Percentiles rank a stretch among this genome's conserved stretches.
Evolutionary conservation across 2,797 vertebrate genomes (phyloP).

Genomic region (Percopsis omiscomaycus): DNA sequence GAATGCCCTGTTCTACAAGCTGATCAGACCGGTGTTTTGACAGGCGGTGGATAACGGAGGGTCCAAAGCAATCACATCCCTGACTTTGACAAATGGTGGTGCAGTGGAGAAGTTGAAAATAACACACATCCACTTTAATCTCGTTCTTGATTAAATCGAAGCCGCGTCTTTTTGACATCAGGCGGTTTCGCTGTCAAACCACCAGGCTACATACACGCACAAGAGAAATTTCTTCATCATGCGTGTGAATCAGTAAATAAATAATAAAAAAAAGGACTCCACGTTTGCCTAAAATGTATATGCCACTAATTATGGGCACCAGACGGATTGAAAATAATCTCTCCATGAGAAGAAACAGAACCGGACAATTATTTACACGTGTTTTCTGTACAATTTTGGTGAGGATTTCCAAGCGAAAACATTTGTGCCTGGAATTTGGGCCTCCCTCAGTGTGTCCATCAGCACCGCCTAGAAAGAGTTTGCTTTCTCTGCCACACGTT

Average conservation of each 20-base stretch:
- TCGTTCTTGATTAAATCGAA: constrained; percentile 99
- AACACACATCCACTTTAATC: constrained; percentile 99
- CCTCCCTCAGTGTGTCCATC: constrained; percentile 41
- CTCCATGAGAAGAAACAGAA: background rate
- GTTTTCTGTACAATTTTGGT: constrained; percentile 37
- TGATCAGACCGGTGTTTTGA: constrained; percentile 92
- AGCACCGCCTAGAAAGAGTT: constrained; percentile 38
- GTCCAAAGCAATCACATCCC: constrained; percentile 99
- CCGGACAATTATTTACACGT: constrained; percentile 8
- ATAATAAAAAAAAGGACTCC: constrained; percentile 3
- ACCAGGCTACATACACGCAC: constrained; percentile 68
- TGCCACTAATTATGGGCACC: background rate
- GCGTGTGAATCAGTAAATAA: constrained; percentile 7
- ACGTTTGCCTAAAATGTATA: background rate
- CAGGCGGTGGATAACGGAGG: constrained; percentile 95
- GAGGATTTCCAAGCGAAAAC: constrained; percentile 39
- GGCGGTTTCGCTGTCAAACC: constrained; percentile 89
- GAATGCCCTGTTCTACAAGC: constrained; percentile 85
- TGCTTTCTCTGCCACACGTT: constrained; percentile 58
- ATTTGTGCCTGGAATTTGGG: constrained; percentile 45
- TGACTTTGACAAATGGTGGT: constrained; percentile 99
- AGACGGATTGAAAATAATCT: constrained; percentile 1
- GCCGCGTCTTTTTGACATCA: constrained; percentile 93
- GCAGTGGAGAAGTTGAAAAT: constrained; percentile 96
- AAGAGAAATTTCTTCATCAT: constrained; percentile 27